A percentile compares a stretch with the other conserved stretches of the same genome.
Conservation (phyloP, 2,113 vertebrate genomes). For the Trogon surrucura region DNA sequence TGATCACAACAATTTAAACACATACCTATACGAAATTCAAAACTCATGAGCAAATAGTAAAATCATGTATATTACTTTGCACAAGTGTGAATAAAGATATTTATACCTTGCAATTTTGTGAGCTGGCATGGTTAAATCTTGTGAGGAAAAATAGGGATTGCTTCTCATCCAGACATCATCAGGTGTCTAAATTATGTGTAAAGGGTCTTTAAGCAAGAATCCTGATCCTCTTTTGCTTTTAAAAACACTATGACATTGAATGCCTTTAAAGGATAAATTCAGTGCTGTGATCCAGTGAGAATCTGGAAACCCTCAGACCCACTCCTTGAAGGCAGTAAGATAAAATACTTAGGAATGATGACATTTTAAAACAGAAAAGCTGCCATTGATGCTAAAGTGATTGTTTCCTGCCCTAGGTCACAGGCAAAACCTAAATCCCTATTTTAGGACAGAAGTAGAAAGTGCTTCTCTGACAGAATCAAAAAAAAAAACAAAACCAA, state of each 20-base stretch:
- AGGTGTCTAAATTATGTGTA: background rate
- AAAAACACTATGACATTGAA: background rate
- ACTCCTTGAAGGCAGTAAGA: background rate
- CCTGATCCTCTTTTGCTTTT: background rate
- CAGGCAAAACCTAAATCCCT: background rate
- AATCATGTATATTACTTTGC: background rate
- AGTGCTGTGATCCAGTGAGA: background rate
- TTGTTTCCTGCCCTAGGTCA: background rate
- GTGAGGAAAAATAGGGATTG: background rate
- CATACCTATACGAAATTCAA: background rate
- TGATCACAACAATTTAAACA: background rate
- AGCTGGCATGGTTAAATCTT: background rate
- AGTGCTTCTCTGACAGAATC: background rate
- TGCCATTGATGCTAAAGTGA: background rate
- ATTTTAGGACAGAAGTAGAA: background rate
- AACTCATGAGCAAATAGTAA: background rate
- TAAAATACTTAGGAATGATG: background rate
- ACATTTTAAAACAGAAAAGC: background rate
- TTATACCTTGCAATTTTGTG: background rate
- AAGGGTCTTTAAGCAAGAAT: background rate
- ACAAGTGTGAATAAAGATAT: background rate
- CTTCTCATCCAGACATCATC: background rate
- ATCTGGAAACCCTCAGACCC: background rate
- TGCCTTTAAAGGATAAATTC: background rate
- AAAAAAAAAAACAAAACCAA: slow-evolving; percentile 6